Evolutionary conservation across 2,113 vertebrate species (phyloP), one percentile per base, ranked within the genome.

Genomic region (Atrichornis clamosus): DNA sequence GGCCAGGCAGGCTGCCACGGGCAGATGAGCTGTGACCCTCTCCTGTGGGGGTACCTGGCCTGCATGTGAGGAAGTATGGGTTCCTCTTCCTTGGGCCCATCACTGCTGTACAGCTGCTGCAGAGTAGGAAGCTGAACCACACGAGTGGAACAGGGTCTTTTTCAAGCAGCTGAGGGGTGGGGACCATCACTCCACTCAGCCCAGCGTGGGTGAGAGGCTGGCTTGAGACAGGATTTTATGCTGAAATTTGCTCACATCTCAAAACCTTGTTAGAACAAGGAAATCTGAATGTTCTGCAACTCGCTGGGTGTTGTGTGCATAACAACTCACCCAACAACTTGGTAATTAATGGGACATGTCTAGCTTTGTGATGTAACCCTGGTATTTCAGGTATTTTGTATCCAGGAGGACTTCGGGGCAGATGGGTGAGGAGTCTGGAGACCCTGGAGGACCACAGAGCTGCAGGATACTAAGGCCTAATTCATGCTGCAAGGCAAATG

Each of bases 21-120:
- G 58, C 49, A 50, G 89, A 90, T 91, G 79, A 96, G 84, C 91
- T 87, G 94, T 78, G 84, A 46, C 20, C 39, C 30, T 89, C 21
- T 44, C 32, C 59, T 58, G 6, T 30, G 55, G 28, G 14, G 42
- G 17, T 68, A 39, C 65, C 65, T 75, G 56, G 30, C 23, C 42
- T 18, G 37, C 6, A 27, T 33, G 41, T 11, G 13, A 26, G 47
- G 58, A 52, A 27, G 10, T 4, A 13, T 1, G 1, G 7, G 1
- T 13, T 49, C 32, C 55, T 70, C n/a, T 14, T n/a, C 82, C 41
- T 56, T 52, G 46, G 13, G 16, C 46, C 14, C 39, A 10, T 42
- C 39, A 15, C 52, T 72, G 56, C 60, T 84, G 11, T 5, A 0
- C 3, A 19, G 53, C 39, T 52, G 39, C 80, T 83, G 59, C 60